These are phyloP conservation scores for Pyrochroa serraticornis DNA, from an alignment of 2,888 invertebrate genomes.

Conservation along the genomic window DNA sequence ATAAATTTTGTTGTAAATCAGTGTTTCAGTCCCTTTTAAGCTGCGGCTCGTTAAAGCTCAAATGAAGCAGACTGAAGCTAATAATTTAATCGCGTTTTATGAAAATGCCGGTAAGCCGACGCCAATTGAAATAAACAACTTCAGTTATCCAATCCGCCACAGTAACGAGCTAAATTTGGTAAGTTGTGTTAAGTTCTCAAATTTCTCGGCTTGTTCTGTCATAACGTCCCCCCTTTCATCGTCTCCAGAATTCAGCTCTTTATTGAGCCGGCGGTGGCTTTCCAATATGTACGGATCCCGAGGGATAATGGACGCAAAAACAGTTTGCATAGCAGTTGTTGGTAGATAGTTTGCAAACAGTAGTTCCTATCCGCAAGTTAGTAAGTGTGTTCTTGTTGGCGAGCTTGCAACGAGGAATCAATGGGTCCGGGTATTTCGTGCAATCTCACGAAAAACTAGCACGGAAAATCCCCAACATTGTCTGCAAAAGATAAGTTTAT, in stretches of 20 bases:
- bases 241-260: neutral
- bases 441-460: too few relatives aligned
- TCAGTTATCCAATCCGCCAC: neutral
- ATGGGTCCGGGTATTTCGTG: too few relatives aligned
- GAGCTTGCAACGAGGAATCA: neutral
- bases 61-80: too few relatives aligned
- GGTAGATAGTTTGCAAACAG: slow-evolving; percentile 32
- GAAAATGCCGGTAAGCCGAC: too few relatives aligned
- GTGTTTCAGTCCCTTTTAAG: neutral
- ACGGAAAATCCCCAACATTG: too few relatives aligned
- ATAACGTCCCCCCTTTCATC: slow-evolving; percentile 5
- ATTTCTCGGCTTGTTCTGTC: slow-evolving; percentile 14
- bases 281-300: slow-evolving; percentile 30
- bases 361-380: slow-evolving; percentile 23
- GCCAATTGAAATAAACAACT: neutral
- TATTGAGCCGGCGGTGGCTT: slow-evolving; percentile 22
- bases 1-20: slow-evolving; percentile 5
- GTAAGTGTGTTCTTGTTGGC: slow-evolving; percentile 26
- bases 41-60: too few relatives aligned
- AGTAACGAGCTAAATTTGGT: slow-evolving; percentile 4
- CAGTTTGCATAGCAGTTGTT: slow-evolving; percentile 31
- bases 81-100: too few relatives aligned
- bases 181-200: slow-evolving; percentile 13
- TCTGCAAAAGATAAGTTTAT: too few relatives aligned
- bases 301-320: slow-evolving; percentile 35